Percentiles rank a stretch among this genome's conserved stretches.
Conservation (phyloP, 2,797 vertebrate species). For the Dromococcyx pavoninus region DNA sequence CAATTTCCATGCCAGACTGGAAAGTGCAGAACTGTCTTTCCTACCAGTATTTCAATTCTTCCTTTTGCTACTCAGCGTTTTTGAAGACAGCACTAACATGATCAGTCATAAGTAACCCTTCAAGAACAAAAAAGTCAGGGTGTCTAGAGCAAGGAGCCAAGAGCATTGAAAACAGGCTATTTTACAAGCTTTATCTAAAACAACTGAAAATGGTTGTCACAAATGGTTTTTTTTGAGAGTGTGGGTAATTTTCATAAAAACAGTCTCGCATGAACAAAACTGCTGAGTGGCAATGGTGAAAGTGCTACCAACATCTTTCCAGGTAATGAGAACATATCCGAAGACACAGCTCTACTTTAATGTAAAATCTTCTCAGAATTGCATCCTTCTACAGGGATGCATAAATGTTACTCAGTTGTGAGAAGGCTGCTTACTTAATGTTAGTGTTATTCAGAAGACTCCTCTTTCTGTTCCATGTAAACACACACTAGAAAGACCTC, state of each 20-base stretch:
- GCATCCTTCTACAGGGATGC: no score
- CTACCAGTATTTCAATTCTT: not conserved
- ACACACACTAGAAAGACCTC: not conserved
- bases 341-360: not conserved
- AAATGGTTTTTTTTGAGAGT: not conserved
- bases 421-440: not conserved
- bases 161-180: not conserved
- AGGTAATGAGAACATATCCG: not conserved
- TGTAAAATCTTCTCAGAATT: not conserved
- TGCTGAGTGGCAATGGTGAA: not conserved
- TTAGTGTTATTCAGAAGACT: not conserved
- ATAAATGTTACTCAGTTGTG: not conserved
- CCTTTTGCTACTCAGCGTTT: not conserved
- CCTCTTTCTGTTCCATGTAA: not conserved
- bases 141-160: not conserved
- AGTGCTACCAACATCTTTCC: not conserved
- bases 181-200: not conserved
- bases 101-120: not conserved
- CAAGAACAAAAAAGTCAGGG: not conserved
- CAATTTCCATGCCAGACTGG: not conserved
- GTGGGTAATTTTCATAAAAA: not conserved
- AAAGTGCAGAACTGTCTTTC: not conserved
- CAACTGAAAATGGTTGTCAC: not conserved
- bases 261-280: not conserved
- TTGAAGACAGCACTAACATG: rapidly evolving